phyloP scores from a whole-genome alignment of 2,888 invertebrate genomes.

The Hypomecis atomaria region DNA sequence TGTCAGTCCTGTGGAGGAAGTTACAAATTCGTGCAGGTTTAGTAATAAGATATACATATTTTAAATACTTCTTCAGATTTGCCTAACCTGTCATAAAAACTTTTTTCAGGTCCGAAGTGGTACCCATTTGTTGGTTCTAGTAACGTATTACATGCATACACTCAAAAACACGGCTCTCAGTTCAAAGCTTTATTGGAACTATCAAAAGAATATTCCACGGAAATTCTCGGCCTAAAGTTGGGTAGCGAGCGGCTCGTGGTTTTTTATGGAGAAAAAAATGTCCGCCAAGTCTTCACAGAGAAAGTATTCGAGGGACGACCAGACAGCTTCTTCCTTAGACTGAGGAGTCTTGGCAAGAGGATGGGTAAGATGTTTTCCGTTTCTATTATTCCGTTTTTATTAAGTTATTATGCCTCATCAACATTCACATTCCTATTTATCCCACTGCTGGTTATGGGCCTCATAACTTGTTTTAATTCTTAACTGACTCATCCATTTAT shows the following conservation, averaged over 20 bases:
- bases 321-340: slow-evolving; percentile 87
- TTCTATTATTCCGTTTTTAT: too few species aligned
- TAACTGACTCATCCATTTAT: too few species aligned
- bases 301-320: slow-evolving; percentile 89
- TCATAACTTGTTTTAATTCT: too few species aligned
- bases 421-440: too few species aligned
- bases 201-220: slow-evolving; percentile 83
- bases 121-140: slow-evolving; percentile 71
- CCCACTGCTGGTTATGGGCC: too few species aligned
- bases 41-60: too few species aligned
- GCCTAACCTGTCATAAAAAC: background rate
- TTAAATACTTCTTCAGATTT: too few species aligned
- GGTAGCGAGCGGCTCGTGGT: slow-evolving; percentile 86
- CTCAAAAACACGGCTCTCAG: slow-evolving; percentile 68
- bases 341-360: slow-evolving; percentile 87
- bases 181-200: slow-evolving; percentile 86
- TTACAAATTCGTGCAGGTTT: too few species aligned
- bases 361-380: slow-evolving; percentile 76
- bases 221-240: slow-evolving; percentile 87
- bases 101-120: slow-evolving; percentile 73
- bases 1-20: too few species aligned
- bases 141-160: slow-evolving; percentile 54
- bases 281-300: slow-evolving; percentile 85
- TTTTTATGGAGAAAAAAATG: slow-evolving; percentile 85
- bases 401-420: too few species aligned